Conservation (phyloP, 2,888 invertebrate species). For the Mactromeris polynyma region DNA sequence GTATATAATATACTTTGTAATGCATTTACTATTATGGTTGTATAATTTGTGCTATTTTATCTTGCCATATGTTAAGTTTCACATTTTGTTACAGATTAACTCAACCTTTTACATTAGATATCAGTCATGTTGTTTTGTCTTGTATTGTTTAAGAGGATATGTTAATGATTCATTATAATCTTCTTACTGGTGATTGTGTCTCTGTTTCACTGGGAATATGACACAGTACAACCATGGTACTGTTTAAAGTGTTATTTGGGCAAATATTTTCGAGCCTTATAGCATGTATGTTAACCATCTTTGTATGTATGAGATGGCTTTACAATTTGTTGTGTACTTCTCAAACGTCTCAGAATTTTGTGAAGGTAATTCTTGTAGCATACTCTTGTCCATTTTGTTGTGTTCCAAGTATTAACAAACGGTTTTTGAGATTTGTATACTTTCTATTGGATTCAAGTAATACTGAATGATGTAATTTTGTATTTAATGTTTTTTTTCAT, state of each 20-base stretch:
- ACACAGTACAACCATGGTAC: too few species aligned
- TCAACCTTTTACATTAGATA: background rate
- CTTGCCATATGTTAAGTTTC: conserved; percentile 5
- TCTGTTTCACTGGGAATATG: background rate
- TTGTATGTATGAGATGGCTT: too few species aligned
- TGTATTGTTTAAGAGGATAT: background rate
- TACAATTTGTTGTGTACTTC: too few species aligned
- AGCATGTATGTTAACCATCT: too few species aligned
- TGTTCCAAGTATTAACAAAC: too few species aligned
- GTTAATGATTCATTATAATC: background rate
- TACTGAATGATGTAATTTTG: background rate
- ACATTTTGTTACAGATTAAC: background rate
- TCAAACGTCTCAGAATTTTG: too few species aligned
- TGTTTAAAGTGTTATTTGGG: too few species aligned
- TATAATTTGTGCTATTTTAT: conserved; percentile 5
- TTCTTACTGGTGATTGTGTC: background rate
- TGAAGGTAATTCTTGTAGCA: too few species aligned
- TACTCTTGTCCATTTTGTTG: too few species aligned
- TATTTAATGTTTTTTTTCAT: background rate
- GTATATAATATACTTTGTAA: background rate
- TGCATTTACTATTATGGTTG: background rate
- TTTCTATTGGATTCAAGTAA: background rate
- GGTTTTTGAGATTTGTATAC: background rate
- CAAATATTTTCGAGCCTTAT: too few species aligned
- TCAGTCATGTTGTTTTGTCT: background rate